Base-by-base conservation (phyloP, 2,888 invertebrate species). In the Mesopsocus fuscifrons region DNA sequence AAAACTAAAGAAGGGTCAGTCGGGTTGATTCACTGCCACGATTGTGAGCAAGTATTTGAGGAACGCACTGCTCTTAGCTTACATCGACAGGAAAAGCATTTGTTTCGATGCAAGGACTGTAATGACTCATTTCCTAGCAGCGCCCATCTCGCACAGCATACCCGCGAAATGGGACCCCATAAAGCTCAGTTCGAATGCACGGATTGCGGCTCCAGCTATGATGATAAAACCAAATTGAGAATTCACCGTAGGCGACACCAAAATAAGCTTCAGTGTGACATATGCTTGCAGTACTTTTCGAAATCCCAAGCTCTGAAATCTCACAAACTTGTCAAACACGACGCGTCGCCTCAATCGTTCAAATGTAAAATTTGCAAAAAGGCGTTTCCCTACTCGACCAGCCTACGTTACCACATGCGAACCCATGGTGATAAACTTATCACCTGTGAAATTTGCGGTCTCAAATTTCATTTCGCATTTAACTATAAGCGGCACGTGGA, bases 281-380 rank as follows among this genome's bases (percentile, higher is more conserved):
- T 33, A 16, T 33, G 33, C 17, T 16, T 16, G 3, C 15, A 16
- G 33, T 16, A 9, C 33, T 17, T 33, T 3, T 33, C 33, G 9
- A 16, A 15, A 6, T 16, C 15, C 9, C 16, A 15, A 3, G 15
- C 5, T 9, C 41, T 47, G 11, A 33, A 31, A n/a, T 41, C 43
- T 8, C 48, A 49, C 32, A 44, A 43, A 35, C n/a, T n/a, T n/a
- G n/a, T n/a, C n/a, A n/a, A n/a, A n/a, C n/a, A n/a, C n/a, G n/a
- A n/a, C n/a, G n/a, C n/a, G n/a, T n/a, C n/a, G 41, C 5, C 31
- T 38, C 13, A 43, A 45, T 48, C 45, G 16, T 51, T 47, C 34
- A 42, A 44, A 11, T 80, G 79, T 53, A 67, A 68, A 49, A 65
- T 74, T 38, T 80, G 79, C 55, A 69, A 67, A 42, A 77, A 76